Base-by-base conservation (phyloP, 2,797 vertebrate species). In the Cygnus olor region DNA sequence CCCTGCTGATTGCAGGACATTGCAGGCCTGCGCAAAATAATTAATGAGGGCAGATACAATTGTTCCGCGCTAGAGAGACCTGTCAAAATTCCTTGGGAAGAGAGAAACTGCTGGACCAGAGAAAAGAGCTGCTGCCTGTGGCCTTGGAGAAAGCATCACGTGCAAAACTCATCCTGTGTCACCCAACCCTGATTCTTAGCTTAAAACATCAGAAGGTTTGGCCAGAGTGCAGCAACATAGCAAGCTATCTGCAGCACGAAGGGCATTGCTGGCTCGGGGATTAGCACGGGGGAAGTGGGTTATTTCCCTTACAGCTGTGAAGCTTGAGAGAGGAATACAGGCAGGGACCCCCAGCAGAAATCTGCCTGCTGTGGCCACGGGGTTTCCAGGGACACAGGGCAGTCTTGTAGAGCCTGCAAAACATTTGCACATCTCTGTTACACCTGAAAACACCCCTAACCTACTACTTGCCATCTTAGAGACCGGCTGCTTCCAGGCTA, bases 11-110 rank as follows among this genome's bases (percentile, higher is more conserved):
- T 93, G 92, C 94, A 96, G 96, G 96, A 96, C 95, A 94, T 82
- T 80, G 89, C 84, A 49, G 81, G 90, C 87, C 92, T 93, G 91
- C 89, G 93, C 80, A 95, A 96, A 93, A 95, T 97, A 96, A 97
- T 97, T 97, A 97, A 97, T 94, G 92, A 97, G 96, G 95, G 96
- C 97, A 97, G 94, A 96, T 96, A 95, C 65, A 17, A 96, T 97
- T 95, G 94, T 95, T 96, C 92, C 27, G 14, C 90, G 56, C 86
- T 88, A 72, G 86, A 96, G 79, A 88, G 82, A 90, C 85, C 91
- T 96, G 94, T 97, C 97, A 97, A 89, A 97, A 95, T 93, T 94
- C 80, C 95, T 89, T 82, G 94, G 36, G 80, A 90, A 94, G 92
- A 96, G 79, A 95, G 90, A 93, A 95, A 94, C 85, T 88, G 68